phyloP scores from a whole-genome alignment of 2,888 invertebrate genomes.

The Eupithecia dodoneata region DNA sequence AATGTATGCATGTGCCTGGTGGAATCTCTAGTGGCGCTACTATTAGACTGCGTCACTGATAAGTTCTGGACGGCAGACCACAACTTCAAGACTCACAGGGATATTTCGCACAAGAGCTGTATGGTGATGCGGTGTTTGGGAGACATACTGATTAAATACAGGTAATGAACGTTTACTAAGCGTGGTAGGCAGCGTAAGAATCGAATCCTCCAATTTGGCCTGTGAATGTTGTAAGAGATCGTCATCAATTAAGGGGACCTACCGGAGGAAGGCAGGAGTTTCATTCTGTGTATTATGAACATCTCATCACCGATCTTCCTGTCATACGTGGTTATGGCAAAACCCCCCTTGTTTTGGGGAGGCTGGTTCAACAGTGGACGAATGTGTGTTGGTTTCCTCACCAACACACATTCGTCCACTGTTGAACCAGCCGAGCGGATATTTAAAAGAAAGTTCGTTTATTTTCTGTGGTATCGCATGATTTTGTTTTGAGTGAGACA shows the following conservation, averaged over 20 bases:
- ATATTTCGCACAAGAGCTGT: conserved; percentile 81
- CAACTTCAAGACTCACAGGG: conserved; percentile 70
- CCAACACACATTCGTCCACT: no score
- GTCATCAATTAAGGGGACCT: no score
- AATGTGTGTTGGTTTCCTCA: background rate
- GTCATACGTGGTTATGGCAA: no score
- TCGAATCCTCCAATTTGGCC: background rate
- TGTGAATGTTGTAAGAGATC: no score
- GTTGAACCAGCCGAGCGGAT: no score
- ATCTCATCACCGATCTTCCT: no score
- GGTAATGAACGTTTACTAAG: conserved; percentile 56
- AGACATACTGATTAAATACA: conserved; percentile 82
- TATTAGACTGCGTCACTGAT: conserved; percentile 81
- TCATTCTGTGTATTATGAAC: no score
- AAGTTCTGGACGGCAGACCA: conserved; percentile 82
- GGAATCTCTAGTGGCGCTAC: conserved; percentile 78
- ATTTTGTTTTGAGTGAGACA: no score
- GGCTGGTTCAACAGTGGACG: background rate
- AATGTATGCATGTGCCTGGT: conserved; percentile 75
- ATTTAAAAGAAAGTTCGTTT: no score
- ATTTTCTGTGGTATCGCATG: no score
- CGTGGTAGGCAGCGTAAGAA: background rate
- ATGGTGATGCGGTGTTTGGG: conserved; percentile 84
- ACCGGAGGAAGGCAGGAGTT: no score
- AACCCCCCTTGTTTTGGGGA: background rate